Evolutionary conservation across 2,888 invertebrate species (phyloP).

Genomic region (Drosophila kuntzei): DNA sequence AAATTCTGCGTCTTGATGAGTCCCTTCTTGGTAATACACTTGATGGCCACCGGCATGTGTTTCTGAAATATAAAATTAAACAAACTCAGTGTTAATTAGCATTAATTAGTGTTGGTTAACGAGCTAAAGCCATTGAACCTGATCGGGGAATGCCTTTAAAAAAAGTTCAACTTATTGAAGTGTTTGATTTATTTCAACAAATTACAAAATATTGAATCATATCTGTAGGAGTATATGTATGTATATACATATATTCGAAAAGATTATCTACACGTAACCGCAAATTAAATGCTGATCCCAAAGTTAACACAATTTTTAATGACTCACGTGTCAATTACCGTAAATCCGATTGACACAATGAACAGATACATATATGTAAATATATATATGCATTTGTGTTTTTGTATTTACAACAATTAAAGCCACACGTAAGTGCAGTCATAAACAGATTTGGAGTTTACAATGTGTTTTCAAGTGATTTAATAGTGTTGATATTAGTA

Average conservation of each 20-base stretch:
- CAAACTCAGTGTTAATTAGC: constrained; percentile 37
- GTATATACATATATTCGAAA: background rate
- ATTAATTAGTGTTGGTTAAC: constrained; percentile 40
- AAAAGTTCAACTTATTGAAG: constrained; percentile 10
- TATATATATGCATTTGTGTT: no score
- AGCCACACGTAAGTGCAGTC: constrained; percentile 1
- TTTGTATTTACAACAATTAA: background rate
- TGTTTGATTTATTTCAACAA: constrained; percentile 8
- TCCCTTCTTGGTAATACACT: constrained; percentile 99
- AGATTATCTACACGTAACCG: constrained; percentile 1
- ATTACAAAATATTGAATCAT: constrained; percentile 10
- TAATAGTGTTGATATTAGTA: background rate
- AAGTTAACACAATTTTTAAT: constrained; percentile 12
- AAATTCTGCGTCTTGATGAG: constrained; percentile 98
- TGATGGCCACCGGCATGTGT: constrained; percentile 96
- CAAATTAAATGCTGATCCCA: constrained; percentile 19
- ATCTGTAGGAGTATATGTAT: no score
- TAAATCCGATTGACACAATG: constrained; percentile 18
- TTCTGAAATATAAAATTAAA: constrained; percentile 87
- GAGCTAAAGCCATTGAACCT: constrained; percentile 47
- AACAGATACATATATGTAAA: background rate
- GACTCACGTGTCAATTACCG: constrained; percentile 27
- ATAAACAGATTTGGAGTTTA: background rate
- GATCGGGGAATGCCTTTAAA: constrained; percentile 20
- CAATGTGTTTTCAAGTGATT: background rate